Base-by-base conservation (phyloP, 2,888 invertebrate genomes). In the Choreutis nemorana region DNA sequence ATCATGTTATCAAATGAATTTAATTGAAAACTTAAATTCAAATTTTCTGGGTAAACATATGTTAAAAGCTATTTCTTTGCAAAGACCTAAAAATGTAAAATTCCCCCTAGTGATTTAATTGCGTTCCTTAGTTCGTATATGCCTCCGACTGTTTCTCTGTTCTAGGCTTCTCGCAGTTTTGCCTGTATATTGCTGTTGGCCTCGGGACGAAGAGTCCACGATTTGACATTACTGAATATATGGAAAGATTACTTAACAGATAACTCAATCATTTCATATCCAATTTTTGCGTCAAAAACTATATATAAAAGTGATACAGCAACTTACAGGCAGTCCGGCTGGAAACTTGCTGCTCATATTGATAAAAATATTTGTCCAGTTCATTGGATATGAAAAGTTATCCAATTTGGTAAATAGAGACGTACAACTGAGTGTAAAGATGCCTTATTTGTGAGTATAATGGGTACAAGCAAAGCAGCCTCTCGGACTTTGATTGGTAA, bases 1-100 rank as follows among this genome's bases (percentile, higher is more conserved):
- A 3, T 12, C 30, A 4, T 23, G 22, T 11, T 26, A 23, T n/a
- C 26, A 15, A 2, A 5, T 15, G 23, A 11, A 21, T 9, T 16
- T 16, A n/a, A 24, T 16, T 2, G 28, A 29, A 16, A 14, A 28
- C 14, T 26, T 32, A 14, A 28, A 29, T 26, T 29, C 29, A 3
- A 8, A 31, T 12, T 31, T 31, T 13, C 13, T 27, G 8, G 31
- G 23, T 2, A 31, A 31, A 11, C 31, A 31, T 4, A 23, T 20
- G 1, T 23, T 31, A 9, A 31, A 28, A 23, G 31, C 31, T 2
- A 31, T 23, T 23, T 23, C 23, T 23, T 14, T 23, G 11, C 13
- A 12, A 6, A 10, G 12, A 8, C 23, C 23, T 4, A 23, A 4
- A 8, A 14, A 8, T n/a, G 23, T 23, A 13, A 23, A 5, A 10